phyloP scores from a whole-genome alignment of 2,797 vertebrate genomes.

The Cyclopterus lumpus region DNA sequence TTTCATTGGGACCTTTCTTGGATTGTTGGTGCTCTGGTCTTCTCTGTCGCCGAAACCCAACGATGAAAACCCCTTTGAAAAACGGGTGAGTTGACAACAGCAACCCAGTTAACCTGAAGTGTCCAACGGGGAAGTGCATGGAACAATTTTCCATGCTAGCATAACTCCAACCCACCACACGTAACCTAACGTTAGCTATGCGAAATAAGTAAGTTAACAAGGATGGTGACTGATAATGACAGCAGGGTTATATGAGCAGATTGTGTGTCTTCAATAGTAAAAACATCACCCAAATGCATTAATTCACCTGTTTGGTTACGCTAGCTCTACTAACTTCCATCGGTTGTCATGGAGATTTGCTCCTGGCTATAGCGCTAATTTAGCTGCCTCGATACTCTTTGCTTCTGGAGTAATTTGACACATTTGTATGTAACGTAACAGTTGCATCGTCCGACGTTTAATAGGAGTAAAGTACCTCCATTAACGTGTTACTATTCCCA shows the following conservation, averaged over 20 bases:
- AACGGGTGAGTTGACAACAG: conserved; percentile 66
- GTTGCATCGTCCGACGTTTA: not conserved
- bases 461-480: not conserved
- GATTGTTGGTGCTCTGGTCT: conserved; percentile 91
- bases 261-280: not conserved
- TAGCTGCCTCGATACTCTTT: not conserved
- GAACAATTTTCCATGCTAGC: conserved; percentile 1
- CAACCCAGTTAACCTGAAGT: not conserved
- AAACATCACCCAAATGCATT: not conserved
- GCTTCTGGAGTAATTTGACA: not conserved
- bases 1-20: conserved; percentile 89
- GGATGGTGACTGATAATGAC: rapidly evolving
- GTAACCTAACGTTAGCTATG: not conserved
- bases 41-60: conserved; percentile 85
- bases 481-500: not conserved
- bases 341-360: conserved; percentile 79
- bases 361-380: not conserved
- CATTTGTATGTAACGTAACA: not conserved
- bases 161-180: not conserved
- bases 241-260: not conserved
- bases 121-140: not conserved
- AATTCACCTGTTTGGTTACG: conserved; percentile 24
- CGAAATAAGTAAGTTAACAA: no score
- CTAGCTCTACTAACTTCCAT: conserved; percentile 4
- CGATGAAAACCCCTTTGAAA: conserved; percentile 81